Evolutionary conservation across 2,888 invertebrate species (phyloP).

Genomic region (Pasiphila rectangulata): DNA sequence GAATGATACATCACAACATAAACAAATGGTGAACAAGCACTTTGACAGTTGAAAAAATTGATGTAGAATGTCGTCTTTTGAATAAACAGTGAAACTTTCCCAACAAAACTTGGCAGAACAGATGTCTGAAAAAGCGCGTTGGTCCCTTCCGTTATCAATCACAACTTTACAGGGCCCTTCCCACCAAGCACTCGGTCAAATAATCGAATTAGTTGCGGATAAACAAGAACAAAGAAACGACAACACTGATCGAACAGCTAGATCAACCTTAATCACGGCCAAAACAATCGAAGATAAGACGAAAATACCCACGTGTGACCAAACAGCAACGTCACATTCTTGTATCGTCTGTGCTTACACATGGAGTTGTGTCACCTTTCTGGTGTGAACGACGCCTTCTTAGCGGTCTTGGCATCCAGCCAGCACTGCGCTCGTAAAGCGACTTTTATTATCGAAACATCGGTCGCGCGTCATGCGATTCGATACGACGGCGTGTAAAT

Average conservation of each 20-base stretch:
- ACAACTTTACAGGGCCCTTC: too few relatives aligned
- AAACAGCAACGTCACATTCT: slow-evolving; percentile 22
- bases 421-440: slow-evolving; percentile 25
- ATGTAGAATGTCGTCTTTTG: too few relatives aligned
- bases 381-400: slow-evolving; percentile 23
- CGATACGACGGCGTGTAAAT: slow-evolving; percentile 27
- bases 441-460: slow-evolving; percentile 25
- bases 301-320: slow-evolving; percentile 26
- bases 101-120: too few relatives aligned
- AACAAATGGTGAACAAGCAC: too few relatives aligned
- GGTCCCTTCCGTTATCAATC: neutral
- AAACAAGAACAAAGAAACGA: neutral
- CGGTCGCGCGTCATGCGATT: slow-evolving; percentile 21
- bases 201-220: too few relatives aligned
- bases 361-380: neutral
- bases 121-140: neutral
- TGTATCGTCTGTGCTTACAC: too few relatives aligned
- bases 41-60: too few relatives aligned
- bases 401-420: slow-evolving; percentile 23
- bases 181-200: too few relatives aligned
- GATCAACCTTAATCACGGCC: slow-evolving; percentile 18
- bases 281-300: slow-evolving; percentile 29
- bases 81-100: too few relatives aligned
- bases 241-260: slow-evolving; percentile 2
- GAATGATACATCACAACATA: slow-evolving; percentile 19